Conservation (phyloP, 2,888 invertebrate species). For the Folsomia candida region DNA sequence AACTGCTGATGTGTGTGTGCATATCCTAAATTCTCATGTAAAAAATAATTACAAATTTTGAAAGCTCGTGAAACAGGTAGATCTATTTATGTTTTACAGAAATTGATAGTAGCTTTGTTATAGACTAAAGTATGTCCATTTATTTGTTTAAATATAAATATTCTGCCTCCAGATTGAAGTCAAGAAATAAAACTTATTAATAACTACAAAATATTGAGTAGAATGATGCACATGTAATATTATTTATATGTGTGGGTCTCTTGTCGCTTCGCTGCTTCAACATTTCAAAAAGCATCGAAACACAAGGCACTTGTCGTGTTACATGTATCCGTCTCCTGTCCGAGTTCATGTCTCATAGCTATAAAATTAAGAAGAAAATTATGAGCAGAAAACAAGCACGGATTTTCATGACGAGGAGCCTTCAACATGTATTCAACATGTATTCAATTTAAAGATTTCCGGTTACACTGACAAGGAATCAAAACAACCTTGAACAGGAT, state of each 20-base stretch:
- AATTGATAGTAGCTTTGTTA: too few species aligned
- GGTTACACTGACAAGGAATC: constrained; percentile 8
- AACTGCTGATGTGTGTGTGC: not conserved
- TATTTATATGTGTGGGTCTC: too few species aligned
- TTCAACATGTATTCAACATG: not conserved
- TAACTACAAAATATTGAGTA: too few species aligned
- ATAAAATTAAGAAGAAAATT: constrained; percentile 10
- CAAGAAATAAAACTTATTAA: too few species aligned
- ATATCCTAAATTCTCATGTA: not conserved
- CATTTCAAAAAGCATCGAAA: too few species aligned
- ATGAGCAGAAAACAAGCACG: constrained; percentile 10
- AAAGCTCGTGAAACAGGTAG: not conserved
- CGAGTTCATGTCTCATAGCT: not conserved
- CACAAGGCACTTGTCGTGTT: too few species aligned
- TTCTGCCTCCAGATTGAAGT: too few species aligned
- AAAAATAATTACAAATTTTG: not conserved
- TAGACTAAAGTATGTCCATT: too few species aligned
- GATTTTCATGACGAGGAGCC: constrained; percentile 8
- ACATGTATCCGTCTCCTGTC: not conserved
- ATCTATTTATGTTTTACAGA: too few species aligned
- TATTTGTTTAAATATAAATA: too few species aligned
- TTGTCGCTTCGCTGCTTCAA: too few species aligned
- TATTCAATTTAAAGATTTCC: constrained; percentile 1
- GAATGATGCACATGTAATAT: too few species aligned
- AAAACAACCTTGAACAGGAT: constrained; percentile 4